phyloP scores from a whole-genome alignment of 2,797 vertebrate species.

The Garrulus glandarius region DNA sequence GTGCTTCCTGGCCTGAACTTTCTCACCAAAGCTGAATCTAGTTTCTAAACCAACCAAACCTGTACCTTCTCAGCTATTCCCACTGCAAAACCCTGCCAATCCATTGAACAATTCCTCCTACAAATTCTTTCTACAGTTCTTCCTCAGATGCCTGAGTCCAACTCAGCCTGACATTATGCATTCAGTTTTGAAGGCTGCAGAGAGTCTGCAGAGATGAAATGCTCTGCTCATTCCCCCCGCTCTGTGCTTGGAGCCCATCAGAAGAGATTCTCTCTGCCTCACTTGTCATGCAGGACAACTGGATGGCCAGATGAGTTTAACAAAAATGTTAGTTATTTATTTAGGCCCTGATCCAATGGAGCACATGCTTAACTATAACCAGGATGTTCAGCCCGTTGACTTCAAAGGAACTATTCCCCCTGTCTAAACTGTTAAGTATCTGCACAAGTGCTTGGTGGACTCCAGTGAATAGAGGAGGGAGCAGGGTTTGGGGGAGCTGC shows the following conservation, averaged over 20 bases:
- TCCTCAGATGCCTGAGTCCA: background rate
- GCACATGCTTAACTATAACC: constrained; percentile 42
- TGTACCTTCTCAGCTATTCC: background rate
- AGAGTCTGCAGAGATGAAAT: background rate
- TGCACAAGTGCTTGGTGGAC: constrained; percentile 33
- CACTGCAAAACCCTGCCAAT: background rate
- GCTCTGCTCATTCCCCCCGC: background rate
- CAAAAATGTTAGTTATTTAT: constrained; percentile 53
- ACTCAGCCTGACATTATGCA: background rate
- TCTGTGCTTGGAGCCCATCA: background rate
- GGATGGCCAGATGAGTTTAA: constrained; percentile 52
- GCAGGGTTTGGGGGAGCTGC: background rate
- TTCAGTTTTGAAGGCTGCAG: background rate
- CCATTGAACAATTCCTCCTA: background rate
- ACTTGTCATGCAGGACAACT: constrained; percentile 52
- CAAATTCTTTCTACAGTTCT: background rate
- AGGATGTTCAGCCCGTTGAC: constrained; percentile 57
- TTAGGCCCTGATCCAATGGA: constrained; percentile 53
- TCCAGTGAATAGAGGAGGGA: constrained; percentile 3
- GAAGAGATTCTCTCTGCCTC: constrained; percentile 30
- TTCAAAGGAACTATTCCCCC: constrained; percentile 46
- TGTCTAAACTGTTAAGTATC: constrained; percentile 44
- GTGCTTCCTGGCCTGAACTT: background rate
- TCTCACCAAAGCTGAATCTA: background rate
- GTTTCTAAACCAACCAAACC: background rate